Percentiles rank a stretch among this genome's conserved stretches.
These are phyloP conservation scores for Melinopterus prodromus DNA, from an alignment of 2,888 invertebrate species.

Conservation along the genomic window DNA sequence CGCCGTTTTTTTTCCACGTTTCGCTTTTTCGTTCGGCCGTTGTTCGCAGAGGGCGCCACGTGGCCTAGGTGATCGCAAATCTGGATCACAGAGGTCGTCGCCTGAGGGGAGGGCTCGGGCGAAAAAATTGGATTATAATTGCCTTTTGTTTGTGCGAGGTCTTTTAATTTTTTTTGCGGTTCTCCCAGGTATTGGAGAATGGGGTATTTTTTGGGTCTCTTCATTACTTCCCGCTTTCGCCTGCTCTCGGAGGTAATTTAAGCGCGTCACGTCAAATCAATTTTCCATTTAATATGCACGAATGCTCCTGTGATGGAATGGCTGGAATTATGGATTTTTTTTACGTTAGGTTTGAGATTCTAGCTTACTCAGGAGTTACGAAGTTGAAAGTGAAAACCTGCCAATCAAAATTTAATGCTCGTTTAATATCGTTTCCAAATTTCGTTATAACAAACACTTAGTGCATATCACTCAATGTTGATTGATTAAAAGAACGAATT, in stretches of 20 bases:
- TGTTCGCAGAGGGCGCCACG: neutral
- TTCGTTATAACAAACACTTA: no score
- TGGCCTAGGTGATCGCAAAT: neutral
- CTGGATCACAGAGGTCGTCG: neutral
- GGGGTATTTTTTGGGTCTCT: neutral
- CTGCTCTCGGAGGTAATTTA: neutral
- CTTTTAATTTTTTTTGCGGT: neutral
- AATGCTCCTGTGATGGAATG: neutral
- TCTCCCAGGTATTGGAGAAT: neutral
- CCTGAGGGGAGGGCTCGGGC: neutral
- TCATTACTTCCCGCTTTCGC: neutral
- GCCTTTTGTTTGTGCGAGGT: neutral
- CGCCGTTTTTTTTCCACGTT: neutral
- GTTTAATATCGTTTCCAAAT: no score
- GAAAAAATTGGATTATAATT: slow-evolving; percentile 4
- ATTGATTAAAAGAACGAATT: no score
- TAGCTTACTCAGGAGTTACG: neutral
- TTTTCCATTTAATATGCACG: neutral
- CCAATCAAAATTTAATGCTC: neutral
- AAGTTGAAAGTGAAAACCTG: neutral
- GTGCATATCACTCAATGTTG: no score
- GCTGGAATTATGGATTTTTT: neutral
- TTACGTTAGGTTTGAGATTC: neutral
- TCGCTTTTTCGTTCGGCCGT: neutral
- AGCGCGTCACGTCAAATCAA: neutral